Evolutionary conservation across 2,113 vertebrate genomes (phyloP).

Genomic region (Nesogale talazaci): DNA sequence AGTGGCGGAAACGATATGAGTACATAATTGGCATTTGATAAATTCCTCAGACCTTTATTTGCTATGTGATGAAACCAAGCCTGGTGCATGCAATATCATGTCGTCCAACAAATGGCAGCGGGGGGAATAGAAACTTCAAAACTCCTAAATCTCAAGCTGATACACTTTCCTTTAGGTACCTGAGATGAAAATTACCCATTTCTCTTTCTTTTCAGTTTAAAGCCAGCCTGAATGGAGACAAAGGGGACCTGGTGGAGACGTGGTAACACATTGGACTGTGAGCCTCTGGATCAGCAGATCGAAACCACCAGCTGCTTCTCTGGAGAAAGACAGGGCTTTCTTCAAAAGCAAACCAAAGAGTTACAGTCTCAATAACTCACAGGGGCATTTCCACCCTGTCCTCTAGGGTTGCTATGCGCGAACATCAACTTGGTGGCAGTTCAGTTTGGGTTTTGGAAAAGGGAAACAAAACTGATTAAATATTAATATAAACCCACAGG

Average conservation of each 20-base stretch:
- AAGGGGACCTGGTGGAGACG: too few species aligned
- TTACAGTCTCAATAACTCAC: too few species aligned
- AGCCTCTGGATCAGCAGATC: too few species aligned
- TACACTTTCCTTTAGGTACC: background rate
- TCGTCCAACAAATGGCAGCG: conserved; percentile 11
- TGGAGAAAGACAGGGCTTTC: too few species aligned
- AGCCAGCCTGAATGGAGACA: conserved; percentile 13
- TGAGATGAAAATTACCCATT: conserved; percentile 27
- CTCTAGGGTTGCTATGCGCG: too few species aligned
- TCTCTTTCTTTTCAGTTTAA: conserved; percentile 59
- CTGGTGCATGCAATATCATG: background rate
- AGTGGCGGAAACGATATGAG: too few species aligned
- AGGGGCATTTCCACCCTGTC: too few species aligned
- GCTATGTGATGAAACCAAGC: conserved; percentile 36
- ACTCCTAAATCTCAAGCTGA: conserved; percentile 10
- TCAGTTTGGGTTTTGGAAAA: background rate
- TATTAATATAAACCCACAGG: conserved; percentile 52
- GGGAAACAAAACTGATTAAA: conserved; percentile 53
- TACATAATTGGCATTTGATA: conserved; percentile 49
- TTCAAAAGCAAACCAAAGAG: too few species aligned
- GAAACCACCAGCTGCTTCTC: too few species aligned
- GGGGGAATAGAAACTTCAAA: conserved; percentile 10
- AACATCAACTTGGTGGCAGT: too few species aligned
- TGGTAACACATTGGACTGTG: too few species aligned
- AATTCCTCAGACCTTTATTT: conserved; percentile 62